Conservation (phyloP, 2,113 vertebrate genomes). For the Etheostoma cragini region DNA sequence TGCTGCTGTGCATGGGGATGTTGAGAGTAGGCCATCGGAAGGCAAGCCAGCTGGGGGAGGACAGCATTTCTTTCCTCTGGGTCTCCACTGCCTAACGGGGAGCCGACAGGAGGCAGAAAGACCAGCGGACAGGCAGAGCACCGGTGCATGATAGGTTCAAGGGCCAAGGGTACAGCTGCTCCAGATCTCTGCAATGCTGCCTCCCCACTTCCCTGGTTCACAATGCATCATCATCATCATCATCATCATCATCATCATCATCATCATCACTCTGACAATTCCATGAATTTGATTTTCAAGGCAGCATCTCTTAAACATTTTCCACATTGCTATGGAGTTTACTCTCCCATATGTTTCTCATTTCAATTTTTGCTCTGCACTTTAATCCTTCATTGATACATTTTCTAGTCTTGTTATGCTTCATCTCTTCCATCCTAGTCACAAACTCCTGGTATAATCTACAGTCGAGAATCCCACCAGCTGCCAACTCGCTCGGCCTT, state of each 20-base stretch:
- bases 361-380: slow-evolving; percentile 5
- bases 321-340: neutral
- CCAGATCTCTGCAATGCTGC: slow-evolving; percentile 18
- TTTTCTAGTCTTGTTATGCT: slow-evolving; percentile 10
- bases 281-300: neutral
- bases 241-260: neutral
- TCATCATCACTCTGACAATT: neutral
- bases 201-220: slow-evolving; percentile 7
- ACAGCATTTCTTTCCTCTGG: slow-evolving; percentile 52
- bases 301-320: slow-evolving; percentile 6
- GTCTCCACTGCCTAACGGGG: slow-evolving; percentile 23
- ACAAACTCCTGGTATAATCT: slow-evolving; percentile 11
- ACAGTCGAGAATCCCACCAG: neutral
- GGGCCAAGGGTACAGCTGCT: slow-evolving; percentile 37
- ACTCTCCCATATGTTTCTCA: slow-evolving; percentile 6
- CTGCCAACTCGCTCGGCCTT: neutral
- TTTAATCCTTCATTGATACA: slow-evolving; percentile 8
- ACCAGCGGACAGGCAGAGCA: slow-evolving; percentile 26
- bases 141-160: slow-evolving; percentile 36
- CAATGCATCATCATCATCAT: slow-evolving; percentile 4
- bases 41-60: slow-evolving; percentile 65
- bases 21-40: slow-evolving; percentile 52
- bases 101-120: slow-evolving; percentile 34
- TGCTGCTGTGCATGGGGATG: slow-evolving; percentile 57
- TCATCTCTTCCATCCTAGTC: neutral